phyloP scores from a whole-genome alignment of 2,797 vertebrate genomes.

The Phoeniculus purpureus region DNA sequence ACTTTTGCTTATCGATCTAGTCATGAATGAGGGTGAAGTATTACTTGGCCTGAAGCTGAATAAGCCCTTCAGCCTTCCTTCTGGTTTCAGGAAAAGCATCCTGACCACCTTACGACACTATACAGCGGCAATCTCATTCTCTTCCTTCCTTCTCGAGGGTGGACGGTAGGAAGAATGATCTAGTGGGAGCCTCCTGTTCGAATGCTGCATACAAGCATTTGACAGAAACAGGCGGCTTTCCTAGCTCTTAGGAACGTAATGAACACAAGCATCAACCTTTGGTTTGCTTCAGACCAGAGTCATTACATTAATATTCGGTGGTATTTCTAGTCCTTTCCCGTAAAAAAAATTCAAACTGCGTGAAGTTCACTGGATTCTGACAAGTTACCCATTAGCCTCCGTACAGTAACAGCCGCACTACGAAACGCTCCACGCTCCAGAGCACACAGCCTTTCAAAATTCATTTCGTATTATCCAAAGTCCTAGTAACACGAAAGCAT shows the following conservation, averaged over 20 bases:
- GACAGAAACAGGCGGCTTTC: background rate
- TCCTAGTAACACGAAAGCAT: background rate
- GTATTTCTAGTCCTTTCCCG: background rate
- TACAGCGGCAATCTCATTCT: background rate
- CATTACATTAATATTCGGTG: background rate
- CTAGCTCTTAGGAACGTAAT: background rate
- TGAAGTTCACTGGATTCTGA: background rate
- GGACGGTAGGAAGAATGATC: background rate
- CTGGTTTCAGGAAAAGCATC: background rate
- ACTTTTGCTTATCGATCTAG: background rate
- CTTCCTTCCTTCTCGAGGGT: background rate
- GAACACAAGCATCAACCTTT: background rate
- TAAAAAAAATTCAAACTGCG: background rate
- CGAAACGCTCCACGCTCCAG: background rate
- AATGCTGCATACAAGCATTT: background rate
- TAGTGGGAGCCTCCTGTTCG: background rate
- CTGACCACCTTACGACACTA: background rate
- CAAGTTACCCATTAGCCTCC: background rate
- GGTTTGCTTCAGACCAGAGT: background rate
- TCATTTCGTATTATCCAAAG: background rate
- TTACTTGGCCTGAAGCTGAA: background rate
- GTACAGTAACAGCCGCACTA: background rate
- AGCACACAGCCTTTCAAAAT: background rate
- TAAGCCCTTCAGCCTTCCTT: background rate
- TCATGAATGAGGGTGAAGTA: background rate